Base-by-base conservation (phyloP, 1,140 invertebrate species). In the Eriocheir sinensis region DNA sequence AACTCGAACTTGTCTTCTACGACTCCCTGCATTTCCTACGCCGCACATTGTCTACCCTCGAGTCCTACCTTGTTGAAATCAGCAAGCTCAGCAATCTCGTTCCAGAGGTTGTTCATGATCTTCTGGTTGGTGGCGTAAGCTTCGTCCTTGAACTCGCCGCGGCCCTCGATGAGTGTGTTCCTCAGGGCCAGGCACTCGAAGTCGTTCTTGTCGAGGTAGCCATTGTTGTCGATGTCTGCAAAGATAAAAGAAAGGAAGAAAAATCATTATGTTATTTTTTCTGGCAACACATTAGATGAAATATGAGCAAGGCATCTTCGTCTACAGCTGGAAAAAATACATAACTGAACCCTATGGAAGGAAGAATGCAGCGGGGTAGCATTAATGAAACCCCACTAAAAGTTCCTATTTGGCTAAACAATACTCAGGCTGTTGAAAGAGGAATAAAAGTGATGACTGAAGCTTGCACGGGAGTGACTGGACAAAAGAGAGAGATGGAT, bases 151-250 rank as follows among this genome's bases (percentile, higher is more conserved):
- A 98, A 98, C 94, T 98, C 98, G 41, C 98, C 98, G 96, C 98
- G 98, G 90, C 98, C 98, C 96, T 98, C 98, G 80, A 98, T 97
- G 12, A 98, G 97, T 91, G 98, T 98, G 92, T 98, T 98, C 95
- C 98, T 97, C 9, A 98, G 96, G 17, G 98, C 98, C 96, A 98
- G 97, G 96, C 98, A 98, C 94, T 98, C 97, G 96, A 98, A 98
- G 96, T 98, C 98, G 96, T 98, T 98, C 95, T 98, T 97, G 95
- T 98, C 98, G 96, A 98, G 96, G 96, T 97, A 98, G 38, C 98
- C 98, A 96, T 98, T 98, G 97, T 98, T 98, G 96, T 98, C 98
- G 95, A 98, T 98, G 97, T 98, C 98, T 98, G 94, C 34, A 72
- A 48, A 72, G 40, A 15, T 60, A 32, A 53, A 44, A 83, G 36